These are phyloP conservation scores for Leptinotarsa juncta DNA, from an alignment of 2,888 invertebrate genomes.

Conservation along the genomic window DNA sequence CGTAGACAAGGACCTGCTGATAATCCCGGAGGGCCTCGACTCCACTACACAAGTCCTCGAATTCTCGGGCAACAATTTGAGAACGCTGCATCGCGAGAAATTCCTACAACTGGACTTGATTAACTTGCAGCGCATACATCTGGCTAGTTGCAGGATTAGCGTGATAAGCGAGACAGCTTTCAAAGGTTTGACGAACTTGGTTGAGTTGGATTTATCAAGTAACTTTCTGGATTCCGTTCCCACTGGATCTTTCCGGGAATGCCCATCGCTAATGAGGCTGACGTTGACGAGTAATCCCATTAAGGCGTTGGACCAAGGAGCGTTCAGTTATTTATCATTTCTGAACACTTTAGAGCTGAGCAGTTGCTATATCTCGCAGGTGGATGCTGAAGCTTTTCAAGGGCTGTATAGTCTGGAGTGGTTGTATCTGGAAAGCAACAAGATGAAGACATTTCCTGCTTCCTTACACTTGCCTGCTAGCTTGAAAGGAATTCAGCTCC, in stretches of 20 bases:
- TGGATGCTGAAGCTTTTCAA: slow-evolving; percentile 84
- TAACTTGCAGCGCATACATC: slow-evolving; percentile 88
- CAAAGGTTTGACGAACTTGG: slow-evolving; percentile 85
- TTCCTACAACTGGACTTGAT: slow-evolving; percentile 83
- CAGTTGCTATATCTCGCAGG: slow-evolving; percentile 80
- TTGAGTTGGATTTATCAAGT: slow-evolving; percentile 87
- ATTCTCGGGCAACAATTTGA: slow-evolving; percentile 85
- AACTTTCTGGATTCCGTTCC: slow-evolving; percentile 85
- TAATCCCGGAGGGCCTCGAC: slow-evolving; percentile 84
- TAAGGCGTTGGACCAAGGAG: slow-evolving; percentile 75
- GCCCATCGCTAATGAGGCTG: slow-evolving; percentile 85
- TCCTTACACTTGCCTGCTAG: slow-evolving; percentile 76
- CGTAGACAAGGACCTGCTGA: slow-evolving; percentile 79
- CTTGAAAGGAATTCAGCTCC: slow-evolving; percentile 82
- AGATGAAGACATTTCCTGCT: slow-evolving; percentile 78
- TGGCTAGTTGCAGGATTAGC: slow-evolving; percentile 81
- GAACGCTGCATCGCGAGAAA: slow-evolving; percentile 80
- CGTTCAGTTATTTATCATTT: slow-evolving; percentile 80
- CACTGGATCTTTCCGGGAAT: slow-evolving; percentile 81
- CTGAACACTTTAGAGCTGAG: slow-evolving; percentile 85
- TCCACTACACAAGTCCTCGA: slow-evolving; percentile 89
- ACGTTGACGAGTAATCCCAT: slow-evolving; percentile 87
- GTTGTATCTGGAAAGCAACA: slow-evolving; percentile 86
- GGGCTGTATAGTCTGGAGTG: slow-evolving; percentile 86
- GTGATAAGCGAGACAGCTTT: slow-evolving; percentile 85